phyloP scores from a whole-genome alignment of 2,797 vertebrate genomes.

The Poeciliopsis turneri region DNA sequence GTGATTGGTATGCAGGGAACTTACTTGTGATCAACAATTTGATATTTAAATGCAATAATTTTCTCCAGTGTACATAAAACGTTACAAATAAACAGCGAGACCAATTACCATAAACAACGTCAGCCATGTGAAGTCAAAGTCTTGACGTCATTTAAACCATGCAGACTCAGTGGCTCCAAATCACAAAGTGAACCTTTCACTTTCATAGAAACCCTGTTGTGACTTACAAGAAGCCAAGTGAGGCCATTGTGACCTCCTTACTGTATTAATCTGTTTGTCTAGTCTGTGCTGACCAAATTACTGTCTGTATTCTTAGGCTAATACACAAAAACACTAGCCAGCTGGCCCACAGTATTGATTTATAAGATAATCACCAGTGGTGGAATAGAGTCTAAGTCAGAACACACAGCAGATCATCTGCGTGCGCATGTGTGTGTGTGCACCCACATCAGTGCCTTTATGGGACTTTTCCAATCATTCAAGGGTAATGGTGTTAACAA shows the following conservation, averaged over 20 bases:
- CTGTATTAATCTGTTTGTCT: conserved; percentile 78
- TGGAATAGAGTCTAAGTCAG: conserved; percentile 71
- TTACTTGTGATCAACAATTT: conserved; percentile 61
- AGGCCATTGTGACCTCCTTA: conserved; percentile 73
- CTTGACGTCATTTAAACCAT: conserved; percentile 62
- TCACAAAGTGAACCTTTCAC: conserved; percentile 61
- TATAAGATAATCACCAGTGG: conserved; percentile 77
- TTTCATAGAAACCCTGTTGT: conserved; percentile 65
- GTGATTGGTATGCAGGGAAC: conserved; percentile 60
- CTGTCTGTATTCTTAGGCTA: conserved; percentile 76
- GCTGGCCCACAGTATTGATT: conserved; percentile 79
- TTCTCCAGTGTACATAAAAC: conserved; percentile 43
- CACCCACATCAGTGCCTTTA: conserved; percentile 35
- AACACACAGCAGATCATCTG: conserved; percentile 56
- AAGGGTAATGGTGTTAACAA: conserved; percentile 74
- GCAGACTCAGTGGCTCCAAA: conserved; percentile 75
- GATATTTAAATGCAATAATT: conserved; percentile 66
- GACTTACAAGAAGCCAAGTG: conserved; percentile 75
- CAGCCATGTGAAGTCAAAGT: conserved; percentile 50
- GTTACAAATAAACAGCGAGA: conserved; percentile 45
- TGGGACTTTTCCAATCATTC: conserved; percentile 66
- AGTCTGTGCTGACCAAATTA: conserved; percentile 79
- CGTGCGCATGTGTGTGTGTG: conserved; percentile 2
- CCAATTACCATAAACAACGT: conserved; percentile 54
- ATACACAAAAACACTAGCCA: conserved; percentile 80